phyloP scores from a whole-genome alignment of 2,113 vertebrate species.

The Merops nubicus region DNA sequence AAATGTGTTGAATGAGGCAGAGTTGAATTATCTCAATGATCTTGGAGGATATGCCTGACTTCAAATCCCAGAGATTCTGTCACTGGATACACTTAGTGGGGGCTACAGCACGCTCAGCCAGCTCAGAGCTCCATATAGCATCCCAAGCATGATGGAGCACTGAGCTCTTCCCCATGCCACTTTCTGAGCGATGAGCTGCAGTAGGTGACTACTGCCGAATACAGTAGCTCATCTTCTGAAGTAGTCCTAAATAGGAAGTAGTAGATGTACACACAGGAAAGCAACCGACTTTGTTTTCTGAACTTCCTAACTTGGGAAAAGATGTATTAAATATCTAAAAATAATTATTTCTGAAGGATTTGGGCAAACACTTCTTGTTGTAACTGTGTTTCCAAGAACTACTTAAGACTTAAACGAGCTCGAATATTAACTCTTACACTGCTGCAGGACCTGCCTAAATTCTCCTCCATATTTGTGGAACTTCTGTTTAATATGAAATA shows the following conservation, averaged over 20 bases:
- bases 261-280: not conserved
- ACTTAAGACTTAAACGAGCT: not conserved
- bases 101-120: not conserved
- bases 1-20: not conserved
- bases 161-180: not conserved
- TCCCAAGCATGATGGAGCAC: not conserved
- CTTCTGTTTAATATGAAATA: not conserved
- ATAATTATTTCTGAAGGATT: not conserved
- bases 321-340: not conserved
- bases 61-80: not conserved
- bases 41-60: not conserved
- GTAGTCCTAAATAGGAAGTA: not conserved
- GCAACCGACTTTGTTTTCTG: not conserved
- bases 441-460: not conserved
- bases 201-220: not conserved
- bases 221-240: not conserved
- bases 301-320: not conserved
- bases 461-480: not conserved
- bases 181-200: not conserved
- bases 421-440: not conserved
- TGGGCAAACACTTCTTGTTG: not conserved
- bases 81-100: not conserved
- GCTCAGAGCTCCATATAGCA: not conserved
- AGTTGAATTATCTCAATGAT: not conserved
- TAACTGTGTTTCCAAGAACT: not conserved